Evolutionary conservation across 2,113 vertebrate genomes (phyloP), one percentile per base, ranked within the genome.

Genomic region (Dasypus novemcinctus): DNA sequence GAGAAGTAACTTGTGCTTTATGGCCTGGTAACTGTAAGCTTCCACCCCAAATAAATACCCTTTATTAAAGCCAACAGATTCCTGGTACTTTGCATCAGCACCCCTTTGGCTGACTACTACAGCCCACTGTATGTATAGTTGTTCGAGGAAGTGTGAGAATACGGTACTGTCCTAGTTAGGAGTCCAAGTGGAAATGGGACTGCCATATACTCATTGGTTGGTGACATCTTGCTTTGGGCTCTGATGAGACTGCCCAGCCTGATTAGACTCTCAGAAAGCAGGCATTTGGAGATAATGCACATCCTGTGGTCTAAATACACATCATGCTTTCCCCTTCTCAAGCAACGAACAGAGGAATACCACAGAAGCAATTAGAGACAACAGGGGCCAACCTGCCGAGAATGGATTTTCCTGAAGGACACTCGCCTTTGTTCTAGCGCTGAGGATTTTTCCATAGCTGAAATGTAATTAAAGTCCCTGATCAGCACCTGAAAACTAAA

Each of bases 291-390:
- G 49, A 29, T 5, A 46, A 46, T 0, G 21, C 25, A 11, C 1
- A 0, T 82, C 6, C 31, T 2, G 5, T 11, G 49, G 29, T n/a
- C 71, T 31, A 13, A 72, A 2, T 0, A 4, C 5, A 21, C 0
- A 31, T 2, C 2, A 20, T 17, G 4, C 20, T 4, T 7, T 41
- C 66, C 3, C 31, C 23, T 49, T 23, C 25, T 29, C 61, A 3
- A 33, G 66, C 1, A n/a, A 23, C 38, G 27, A 27, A 17, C 36
- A 29, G 71, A 41, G 69, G 18, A 38, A 11, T 9, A 52, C 63
- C 18, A 2, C 0, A 33, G 71, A 76, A 61, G 54, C 33, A 43
- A 4, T 21, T 7, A 7, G 57, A 66, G 68, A 68, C 29, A 12
- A n/a, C 14, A 29, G 27, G 27, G 43, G 33, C 20, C 38, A 15